Evolutionary conservation across 2,113 vertebrate genomes (phyloP).

Genomic region (Spea multiplicata): DNA sequence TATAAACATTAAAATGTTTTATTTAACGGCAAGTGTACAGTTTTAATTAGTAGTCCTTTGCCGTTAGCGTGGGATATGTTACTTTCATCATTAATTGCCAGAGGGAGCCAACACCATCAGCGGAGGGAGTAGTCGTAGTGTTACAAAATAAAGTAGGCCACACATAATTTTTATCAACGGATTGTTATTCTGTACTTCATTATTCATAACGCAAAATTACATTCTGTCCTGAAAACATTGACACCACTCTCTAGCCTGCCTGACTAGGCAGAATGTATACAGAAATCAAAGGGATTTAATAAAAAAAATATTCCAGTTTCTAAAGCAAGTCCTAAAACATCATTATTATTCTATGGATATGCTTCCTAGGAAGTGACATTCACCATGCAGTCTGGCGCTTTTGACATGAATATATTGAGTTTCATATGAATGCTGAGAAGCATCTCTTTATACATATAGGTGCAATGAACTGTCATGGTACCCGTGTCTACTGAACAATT

Average conservation of each 20-base stretch:
- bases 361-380: conserved; percentile 1
- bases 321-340: not conserved
- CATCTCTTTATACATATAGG: no score
- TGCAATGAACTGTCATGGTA: no score
- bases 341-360: conserved; percentile 3
- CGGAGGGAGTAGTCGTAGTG: no score
- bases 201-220: not conserved
- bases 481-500: no score
- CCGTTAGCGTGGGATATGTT: no score
- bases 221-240: not conserved
- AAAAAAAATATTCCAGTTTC: not conserved
- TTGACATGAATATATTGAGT: not conserved
- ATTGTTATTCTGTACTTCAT: conserved; percentile 10
- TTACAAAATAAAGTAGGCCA: no score
- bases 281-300: not conserved
- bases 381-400: not conserved
- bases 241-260: not conserved
- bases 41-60: no score
- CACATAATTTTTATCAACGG: not conserved
- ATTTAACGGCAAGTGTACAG: no score
- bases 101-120: no score
- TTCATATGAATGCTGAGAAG: not conserved
- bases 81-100: no score
- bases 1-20: no score
- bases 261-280: conserved; percentile 7